phyloP scores from a whole-genome alignment of 2,888 invertebrate genomes.

The Hesperia comma region DNA sequence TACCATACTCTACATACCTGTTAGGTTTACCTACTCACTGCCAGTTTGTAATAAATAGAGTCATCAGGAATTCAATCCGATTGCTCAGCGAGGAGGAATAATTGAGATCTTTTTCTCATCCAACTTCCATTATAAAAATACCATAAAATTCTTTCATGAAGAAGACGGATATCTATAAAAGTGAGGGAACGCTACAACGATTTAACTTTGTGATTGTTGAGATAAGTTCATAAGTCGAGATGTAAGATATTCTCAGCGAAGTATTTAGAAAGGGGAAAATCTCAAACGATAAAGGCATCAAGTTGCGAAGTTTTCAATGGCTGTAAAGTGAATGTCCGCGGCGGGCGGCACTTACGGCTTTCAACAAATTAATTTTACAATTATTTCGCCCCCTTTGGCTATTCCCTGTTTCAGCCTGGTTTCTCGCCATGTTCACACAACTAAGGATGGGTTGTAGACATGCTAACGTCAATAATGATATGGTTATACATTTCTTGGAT shows the following conservation, averaged over 20 bases:
- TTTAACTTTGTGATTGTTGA: constrained; percentile 11
- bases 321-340: not conserved
- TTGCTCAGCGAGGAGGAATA: constrained; percentile 2
- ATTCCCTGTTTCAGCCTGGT: too few species aligned
- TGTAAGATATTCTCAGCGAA: constrained; percentile 4
- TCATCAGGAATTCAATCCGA: constrained; percentile 1
- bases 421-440: too few species aligned
- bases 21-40: not conserved
- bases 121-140: constrained; percentile 6
- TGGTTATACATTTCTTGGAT: not conserved
- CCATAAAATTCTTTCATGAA: constrained; percentile 4
- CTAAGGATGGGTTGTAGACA: too few species aligned
- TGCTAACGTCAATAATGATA: not conserved
- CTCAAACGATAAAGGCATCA: constrained; percentile 2
- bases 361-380: not conserved
- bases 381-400: not conserved
- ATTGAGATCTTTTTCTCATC: constrained; percentile 6
- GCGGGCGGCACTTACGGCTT: not conserved
- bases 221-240: constrained; percentile 6
- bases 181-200: not conserved
- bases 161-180: constrained; percentile 10
- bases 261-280: constrained; percentile 13
- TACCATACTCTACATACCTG: too few species aligned
- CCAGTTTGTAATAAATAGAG: not conserved
- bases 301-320: not conserved